Evolutionary conservation across 1,140 invertebrate genomes (phyloP), one percentile per base, ranked within the genome.

Genomic region (Pogonomyrmex barbatus): DNA sequence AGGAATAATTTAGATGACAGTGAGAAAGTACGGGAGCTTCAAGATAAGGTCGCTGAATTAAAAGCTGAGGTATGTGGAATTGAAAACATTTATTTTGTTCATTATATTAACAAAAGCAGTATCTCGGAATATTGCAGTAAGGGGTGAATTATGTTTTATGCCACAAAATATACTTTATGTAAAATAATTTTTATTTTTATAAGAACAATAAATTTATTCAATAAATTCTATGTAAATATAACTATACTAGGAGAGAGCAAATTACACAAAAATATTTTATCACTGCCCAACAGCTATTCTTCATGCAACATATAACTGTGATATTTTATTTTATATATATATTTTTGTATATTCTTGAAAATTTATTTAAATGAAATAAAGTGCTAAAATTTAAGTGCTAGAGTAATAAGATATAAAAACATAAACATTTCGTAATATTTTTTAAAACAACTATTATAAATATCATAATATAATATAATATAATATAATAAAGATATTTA

Each of bases 21-120:
- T 82, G 98, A 98, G 83, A 96, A 97, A 92, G 97, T 98, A 24
- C 96, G 98, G 68, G 98, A 99, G 91, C 95, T 99, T 58, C 98
- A 98, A 94, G 98, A 99, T 95, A 98, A 98, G 94, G 97, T 99
- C 82, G 98, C 97, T 47, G 98, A 99, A 95, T 95, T 99, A 17
- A 98, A 98, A 95, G 98, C 98, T 56, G 98, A 99, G 97, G 98
- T 99, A 95, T 95, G 94, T 94, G 84, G 36, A 71, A 52, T 75
- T 78, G 1, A 42, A 24, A 33, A 10, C 24, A 36, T 36, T 24
- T 2, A 45, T 39, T 39, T 36, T 39, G 36, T 67, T 2, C 39
- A 70, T 42, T 86, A 58, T 78, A 85, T 77, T 81, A 86, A 81
- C 79, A 58, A 90, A 88, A 81, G 86, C 88, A 90, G 87, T 76